Evolutionary conservation across 2,797 vertebrate genomes (phyloP).

Genomic region (Lutjanus argentimaculatus): DNA sequence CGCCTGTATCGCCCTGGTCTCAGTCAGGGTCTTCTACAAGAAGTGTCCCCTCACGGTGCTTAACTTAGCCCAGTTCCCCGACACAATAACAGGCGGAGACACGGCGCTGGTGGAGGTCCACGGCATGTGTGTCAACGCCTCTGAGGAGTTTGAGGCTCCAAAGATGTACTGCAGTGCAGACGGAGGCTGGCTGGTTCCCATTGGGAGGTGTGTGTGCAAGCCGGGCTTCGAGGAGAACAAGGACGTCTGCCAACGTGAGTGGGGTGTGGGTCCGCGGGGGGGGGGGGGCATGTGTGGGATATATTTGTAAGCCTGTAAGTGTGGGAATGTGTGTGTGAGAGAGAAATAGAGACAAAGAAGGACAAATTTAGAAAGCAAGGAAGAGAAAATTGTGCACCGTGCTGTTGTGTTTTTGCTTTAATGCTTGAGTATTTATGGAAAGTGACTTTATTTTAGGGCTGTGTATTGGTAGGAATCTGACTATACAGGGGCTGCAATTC

Average conservation of each 20-base stretch:
- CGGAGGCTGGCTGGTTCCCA: conserved; percentile 91
- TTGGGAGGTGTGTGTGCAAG: conserved; percentile 90
- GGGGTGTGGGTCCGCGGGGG: not conserved
- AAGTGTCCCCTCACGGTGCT: conserved; percentile 88
- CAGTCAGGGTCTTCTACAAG: conserved; percentile 90
- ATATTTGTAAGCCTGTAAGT: not conserved
- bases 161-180: conserved; percentile 92
- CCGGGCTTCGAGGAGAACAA: conserved; percentile 89
- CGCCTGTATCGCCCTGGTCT: conserved; percentile 90
- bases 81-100: conserved; percentile 90
- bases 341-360: not conserved
- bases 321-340: conserved; percentile 11
- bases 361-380: not conserved
- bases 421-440: not conserved
- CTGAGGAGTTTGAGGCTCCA: conserved; percentile 89
- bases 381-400: not conserved
- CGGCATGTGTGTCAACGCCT: conserved; percentile 88
- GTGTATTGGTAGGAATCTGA: not conserved
- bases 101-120: conserved; percentile 90
- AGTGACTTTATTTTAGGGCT: not conserved
- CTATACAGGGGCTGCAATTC: too few relatives aligned
- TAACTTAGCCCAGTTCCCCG: conserved; percentile 89
- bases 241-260: conserved; percentile 89
- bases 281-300: not conserved
- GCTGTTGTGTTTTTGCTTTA: conserved; percentile 2